Conservation (phyloP, 2,113 vertebrate genomes). For the Hypocryptadius cinnamomeus region DNA sequence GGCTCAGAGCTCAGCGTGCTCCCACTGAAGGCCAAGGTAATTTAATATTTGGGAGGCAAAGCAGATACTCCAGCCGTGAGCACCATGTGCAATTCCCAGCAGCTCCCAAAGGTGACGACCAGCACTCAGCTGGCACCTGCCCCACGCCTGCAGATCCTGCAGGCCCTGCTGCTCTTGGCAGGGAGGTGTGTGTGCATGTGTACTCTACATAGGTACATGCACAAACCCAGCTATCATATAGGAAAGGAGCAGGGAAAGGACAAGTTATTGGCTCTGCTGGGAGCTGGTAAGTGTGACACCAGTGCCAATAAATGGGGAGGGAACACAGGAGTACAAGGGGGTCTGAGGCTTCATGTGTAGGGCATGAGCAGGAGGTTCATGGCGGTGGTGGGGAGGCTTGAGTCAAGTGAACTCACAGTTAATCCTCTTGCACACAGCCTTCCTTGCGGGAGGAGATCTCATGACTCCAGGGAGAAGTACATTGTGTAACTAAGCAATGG, state of each 20-base stretch:
- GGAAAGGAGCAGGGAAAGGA: not conserved
- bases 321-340: accelerated
- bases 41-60: not conserved
- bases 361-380: not conserved
- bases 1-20: not conserved
- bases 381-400: not conserved
- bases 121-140: not conserved
- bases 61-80: accelerated
- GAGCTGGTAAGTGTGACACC: not conserved
- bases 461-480: slow-evolving; percentile 19
- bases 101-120: not conserved
- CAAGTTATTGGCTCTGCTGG: not conserved
- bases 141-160: accelerated
- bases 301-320: accelerated
- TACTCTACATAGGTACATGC: not conserved
- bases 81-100: not conserved
- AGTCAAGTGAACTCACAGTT: not conserved
- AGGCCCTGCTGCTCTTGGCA: not conserved
- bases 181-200: not conserved
- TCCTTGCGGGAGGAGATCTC: not conserved
- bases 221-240: not conserved
- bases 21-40: not conserved
- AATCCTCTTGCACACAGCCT: slow-evolving; percentile 28
- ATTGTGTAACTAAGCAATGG: slow-evolving; percentile 36
- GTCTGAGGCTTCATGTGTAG: not conserved